phyloP scores from a whole-genome alignment of 2,113 vertebrate genomes.

The Rhabdornis inornatus region DNA sequence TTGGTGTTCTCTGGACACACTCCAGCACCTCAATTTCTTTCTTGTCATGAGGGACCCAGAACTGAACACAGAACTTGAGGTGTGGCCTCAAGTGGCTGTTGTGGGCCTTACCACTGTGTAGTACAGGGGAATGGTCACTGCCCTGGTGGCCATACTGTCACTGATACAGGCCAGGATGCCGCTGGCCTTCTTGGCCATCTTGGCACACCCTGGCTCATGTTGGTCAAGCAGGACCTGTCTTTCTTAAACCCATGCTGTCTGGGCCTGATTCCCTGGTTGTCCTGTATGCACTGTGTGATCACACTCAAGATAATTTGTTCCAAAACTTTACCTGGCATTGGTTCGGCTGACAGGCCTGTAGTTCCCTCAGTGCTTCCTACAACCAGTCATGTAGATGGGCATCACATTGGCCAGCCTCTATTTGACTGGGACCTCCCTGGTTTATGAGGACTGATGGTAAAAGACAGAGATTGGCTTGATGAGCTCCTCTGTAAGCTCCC shows the following conservation, averaged over 20 bases:
- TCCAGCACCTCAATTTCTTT: neutral
- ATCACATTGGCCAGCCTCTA: neutral
- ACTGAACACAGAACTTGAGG: neutral
- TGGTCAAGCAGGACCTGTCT: neutral
- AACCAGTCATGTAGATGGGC: neutral
- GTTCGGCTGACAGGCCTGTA: neutral
- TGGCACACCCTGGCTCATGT: rapidly evolving
- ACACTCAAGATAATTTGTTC: neutral
- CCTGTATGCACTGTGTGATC: neutral
- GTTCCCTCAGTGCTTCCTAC: neutral
- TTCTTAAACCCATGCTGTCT: neutral
- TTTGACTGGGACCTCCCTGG: neutral
- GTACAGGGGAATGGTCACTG: neutral
- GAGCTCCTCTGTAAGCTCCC: neutral
- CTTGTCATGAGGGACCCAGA: neutral
- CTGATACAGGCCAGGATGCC: neutral
- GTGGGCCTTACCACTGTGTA: too few species aligned
- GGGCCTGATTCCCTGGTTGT: neutral
- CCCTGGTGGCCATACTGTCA: neutral
- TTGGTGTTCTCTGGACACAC: neutral
- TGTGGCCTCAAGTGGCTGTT: neutral
- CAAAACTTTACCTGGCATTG: neutral
- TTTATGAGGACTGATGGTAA: neutral
- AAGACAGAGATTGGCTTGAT: neutral
- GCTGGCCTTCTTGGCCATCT: too few species aligned